These are phyloP conservation scores for Monoplex corrugatus DNA, from an alignment of 2,888 invertebrate species.

Conservation along the genomic window DNA sequence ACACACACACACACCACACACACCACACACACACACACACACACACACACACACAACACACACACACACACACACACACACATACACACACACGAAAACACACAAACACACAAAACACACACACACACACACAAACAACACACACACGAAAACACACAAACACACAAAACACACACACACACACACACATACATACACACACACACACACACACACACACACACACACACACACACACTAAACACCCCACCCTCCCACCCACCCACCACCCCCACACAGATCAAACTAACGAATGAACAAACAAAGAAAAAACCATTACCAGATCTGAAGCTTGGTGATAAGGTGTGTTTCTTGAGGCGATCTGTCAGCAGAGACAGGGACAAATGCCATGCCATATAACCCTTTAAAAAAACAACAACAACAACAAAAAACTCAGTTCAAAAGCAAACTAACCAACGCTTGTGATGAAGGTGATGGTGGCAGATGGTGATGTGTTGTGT, in stretches of 20 bases:
- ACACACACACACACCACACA: background rate
- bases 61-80: background rate
- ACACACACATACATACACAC: background rate
- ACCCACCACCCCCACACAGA: too few relatives aligned
- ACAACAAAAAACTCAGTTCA: too few relatives aligned
- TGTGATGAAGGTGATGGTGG: too few relatives aligned
- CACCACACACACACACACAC: background rate
- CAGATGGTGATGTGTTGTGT: background rate
- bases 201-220: background rate
- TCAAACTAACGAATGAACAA: too few relatives aligned
- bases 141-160: background rate
- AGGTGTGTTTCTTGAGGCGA: too few relatives aligned
- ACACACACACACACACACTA: background rate
- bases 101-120: background rate
- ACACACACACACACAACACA: background rate
- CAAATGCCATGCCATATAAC: too few relatives aligned
- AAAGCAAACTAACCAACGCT: too few relatives aligned
- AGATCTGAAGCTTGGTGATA: too few relatives aligned
- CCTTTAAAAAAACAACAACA: too few relatives aligned
- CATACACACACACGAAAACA: background rate
- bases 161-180: conserved; percentile 5
- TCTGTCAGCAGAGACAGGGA: too few relatives aligned
- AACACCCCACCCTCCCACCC: too few relatives aligned
- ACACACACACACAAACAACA: background rate
- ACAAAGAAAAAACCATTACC: too few relatives aligned